These are phyloP conservation scores for Pitangus sulphuratus DNA, from an alignment of 2,797 vertebrate species.

Conservation along the genomic window DNA sequence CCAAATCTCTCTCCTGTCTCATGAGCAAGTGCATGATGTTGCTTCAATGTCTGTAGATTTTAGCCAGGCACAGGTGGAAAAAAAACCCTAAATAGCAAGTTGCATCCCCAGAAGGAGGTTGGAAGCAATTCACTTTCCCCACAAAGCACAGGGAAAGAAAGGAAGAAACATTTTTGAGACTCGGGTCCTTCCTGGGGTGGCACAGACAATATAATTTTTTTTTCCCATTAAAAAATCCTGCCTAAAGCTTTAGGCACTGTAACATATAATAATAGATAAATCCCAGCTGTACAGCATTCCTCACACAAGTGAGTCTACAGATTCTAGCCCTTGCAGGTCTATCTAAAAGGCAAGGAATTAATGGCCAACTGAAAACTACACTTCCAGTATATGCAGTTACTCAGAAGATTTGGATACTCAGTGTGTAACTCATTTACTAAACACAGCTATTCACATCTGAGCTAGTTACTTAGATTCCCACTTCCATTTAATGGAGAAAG, in stretches of 20 bases:
- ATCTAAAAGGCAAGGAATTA: neutral
- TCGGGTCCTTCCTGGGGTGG: neutral
- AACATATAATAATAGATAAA: neutral
- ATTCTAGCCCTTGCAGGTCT: constrained; percentile 5
- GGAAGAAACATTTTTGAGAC: neutral
- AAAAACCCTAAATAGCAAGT: neutral
- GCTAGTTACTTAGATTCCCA: neutral
- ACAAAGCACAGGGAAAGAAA: neutral
- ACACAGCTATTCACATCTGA: neutral
- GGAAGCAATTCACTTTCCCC: constrained; percentile 12
- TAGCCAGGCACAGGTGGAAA: constrained; percentile 2
- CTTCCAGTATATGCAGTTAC: neutral
- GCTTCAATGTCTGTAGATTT: neutral
- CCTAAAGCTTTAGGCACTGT: constrained; percentile 21
- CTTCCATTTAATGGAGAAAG: neutral
- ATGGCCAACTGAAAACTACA: neutral
- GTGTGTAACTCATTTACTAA: neutral
- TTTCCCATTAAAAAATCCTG: neutral
- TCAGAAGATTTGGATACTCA: neutral
- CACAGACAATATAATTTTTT: neutral
- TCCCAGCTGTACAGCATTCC: neutral
- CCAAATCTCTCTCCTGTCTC: neutral
- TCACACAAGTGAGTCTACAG: neutral
- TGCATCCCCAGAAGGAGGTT: neutral
- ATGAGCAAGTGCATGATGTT: neutral